Percentiles rank a stretch among this genome's conserved stretches.
Evolutionary conservation across 2,113 vertebrate species (phyloP).

Genomic region (Tachuris rubrigastra): DNA sequence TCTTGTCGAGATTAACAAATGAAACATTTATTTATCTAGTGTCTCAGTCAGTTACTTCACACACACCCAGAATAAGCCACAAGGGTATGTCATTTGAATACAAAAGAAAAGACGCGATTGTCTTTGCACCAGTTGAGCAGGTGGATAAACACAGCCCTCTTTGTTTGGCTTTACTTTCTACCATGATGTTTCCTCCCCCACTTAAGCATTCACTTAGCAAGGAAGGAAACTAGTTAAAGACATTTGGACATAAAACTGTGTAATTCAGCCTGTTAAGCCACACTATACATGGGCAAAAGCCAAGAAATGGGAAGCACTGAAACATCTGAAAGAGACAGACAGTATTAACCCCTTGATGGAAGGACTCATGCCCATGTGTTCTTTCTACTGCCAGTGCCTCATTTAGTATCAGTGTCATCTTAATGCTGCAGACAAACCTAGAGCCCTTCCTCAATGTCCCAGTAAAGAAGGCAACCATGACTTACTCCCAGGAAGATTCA

Average conservation of each 20-base stretch:
- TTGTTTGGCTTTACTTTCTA: neutral
- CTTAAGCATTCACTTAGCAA: neutral
- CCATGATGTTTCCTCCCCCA: accelerated
- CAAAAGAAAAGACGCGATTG: neutral
- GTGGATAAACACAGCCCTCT: neutral
- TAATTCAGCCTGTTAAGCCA: neutral
- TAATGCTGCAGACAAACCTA: neutral
- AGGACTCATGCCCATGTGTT: accelerated
- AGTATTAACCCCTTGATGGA: neutral
- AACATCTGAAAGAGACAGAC: neutral
- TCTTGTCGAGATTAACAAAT: neutral
- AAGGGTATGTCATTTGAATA: neutral
- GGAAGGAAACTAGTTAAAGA: neutral
- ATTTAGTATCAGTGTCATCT: neutral
- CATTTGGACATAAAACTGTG: neutral
- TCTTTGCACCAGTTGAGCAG: neutral
- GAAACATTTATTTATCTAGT: neutral
- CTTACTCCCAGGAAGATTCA: neutral
- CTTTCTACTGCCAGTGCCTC: neutral
- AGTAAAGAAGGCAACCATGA: neutral
- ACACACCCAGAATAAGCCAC: neutral
- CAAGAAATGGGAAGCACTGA: neutral
- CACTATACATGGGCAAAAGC: neutral
- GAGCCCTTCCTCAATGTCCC: neutral
- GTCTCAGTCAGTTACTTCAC: neutral